Percentiles rank a stretch among this genome's conserved stretches.
phyloP scores from a whole-genome alignment of 2,113 vertebrate genomes.

The Chiloscyllium plagiosum region DNA sequence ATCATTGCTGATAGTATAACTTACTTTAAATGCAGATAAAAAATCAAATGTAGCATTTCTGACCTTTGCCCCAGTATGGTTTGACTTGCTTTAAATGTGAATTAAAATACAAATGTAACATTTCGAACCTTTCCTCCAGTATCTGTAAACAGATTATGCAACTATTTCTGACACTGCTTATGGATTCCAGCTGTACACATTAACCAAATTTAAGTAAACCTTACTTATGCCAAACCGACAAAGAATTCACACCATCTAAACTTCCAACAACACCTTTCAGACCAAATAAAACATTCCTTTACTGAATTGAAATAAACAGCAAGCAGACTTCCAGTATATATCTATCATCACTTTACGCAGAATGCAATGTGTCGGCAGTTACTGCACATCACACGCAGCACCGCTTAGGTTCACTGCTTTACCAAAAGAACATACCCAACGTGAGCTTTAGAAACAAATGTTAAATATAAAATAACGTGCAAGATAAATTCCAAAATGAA shows the following conservation, averaged over 20 bases:
- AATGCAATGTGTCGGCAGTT: not conserved
- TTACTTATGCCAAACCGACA: constrained; percentile 16
- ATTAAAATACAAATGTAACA: constrained; percentile 17
- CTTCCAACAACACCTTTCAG: constrained; percentile 34
- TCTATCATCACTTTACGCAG: constrained; percentile 30
- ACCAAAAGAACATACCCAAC: not conserved
- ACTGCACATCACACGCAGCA: not conserved
- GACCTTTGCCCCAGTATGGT: not conserved
- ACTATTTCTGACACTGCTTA: constrained; percentile 20
- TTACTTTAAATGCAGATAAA: not conserved
- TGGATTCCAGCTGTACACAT: constrained; percentile 35
- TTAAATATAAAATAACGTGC: not conserved
- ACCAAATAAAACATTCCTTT: constrained; percentile 35
- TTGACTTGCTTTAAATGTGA: not conserved
- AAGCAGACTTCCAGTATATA: constrained; percentile 19
- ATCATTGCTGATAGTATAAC: not conserved
- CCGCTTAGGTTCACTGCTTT: not conserved
- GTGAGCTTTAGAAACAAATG: not conserved
- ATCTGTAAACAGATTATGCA: constrained; percentile 29
- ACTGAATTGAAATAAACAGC: constrained; percentile 27
- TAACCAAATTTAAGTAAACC: constrained; percentile 14
- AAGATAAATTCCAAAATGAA: not conserved
- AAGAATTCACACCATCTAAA: constrained; percentile 30
- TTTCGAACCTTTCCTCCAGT: constrained; percentile 10
- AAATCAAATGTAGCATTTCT: not conserved